A percentile compares a stretch with the other conserved stretches of the same genome.
Conservation (phyloP, 2,113 vertebrate species). For the Pseudonaja textilis region DNA sequence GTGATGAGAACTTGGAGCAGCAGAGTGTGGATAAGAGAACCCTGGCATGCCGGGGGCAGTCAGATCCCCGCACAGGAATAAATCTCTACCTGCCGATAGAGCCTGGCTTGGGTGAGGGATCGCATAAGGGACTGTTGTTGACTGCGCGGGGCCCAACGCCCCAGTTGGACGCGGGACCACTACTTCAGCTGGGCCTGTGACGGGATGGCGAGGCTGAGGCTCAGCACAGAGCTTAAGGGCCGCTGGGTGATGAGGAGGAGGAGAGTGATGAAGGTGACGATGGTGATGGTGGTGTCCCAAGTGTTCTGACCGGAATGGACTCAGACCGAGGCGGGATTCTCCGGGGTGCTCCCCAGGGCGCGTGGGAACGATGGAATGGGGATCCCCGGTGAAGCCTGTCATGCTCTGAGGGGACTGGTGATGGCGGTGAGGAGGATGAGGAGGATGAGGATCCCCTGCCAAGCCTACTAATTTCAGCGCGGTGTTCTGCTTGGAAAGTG, state of each 20-base stretch:
- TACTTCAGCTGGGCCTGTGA: constrained; percentile 85
- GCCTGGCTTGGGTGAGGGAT: constrained; percentile 80
- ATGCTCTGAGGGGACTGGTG: constrained; percentile 84
- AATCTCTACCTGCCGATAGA: constrained; percentile 88
- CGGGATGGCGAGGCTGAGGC: constrained; percentile 79
- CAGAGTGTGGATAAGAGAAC: constrained; percentile 78
- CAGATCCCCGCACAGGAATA: constrained; percentile 85
- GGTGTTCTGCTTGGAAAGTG: constrained; percentile 87
- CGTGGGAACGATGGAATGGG: constrained; percentile 80
- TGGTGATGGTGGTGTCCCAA: constrained; percentile 87
- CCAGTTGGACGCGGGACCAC: constrained; percentile 85
- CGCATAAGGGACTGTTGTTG: constrained; percentile 74
- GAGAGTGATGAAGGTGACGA: constrained; percentile 62
- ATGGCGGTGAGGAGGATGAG: constrained; percentile 58
- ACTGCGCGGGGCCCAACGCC: constrained; percentile 83
- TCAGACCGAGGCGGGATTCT: constrained; percentile 84
- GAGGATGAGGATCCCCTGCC: constrained; percentile 79
- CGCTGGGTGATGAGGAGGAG: constrained; percentile 83
- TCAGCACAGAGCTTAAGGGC: constrained; percentile 89
- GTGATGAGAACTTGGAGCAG: constrained; percentile 85
- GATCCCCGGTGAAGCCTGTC: constrained; percentile 86
- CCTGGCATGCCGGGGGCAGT: constrained; percentile 84
- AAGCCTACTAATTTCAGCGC: constrained; percentile 89
- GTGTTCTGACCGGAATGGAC: constrained; percentile 87
- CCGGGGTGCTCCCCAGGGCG: constrained; percentile 83